Evolutionary conservation across 1,140 invertebrate species (phyloP).

Genomic region (Eubasilissa regina): DNA sequence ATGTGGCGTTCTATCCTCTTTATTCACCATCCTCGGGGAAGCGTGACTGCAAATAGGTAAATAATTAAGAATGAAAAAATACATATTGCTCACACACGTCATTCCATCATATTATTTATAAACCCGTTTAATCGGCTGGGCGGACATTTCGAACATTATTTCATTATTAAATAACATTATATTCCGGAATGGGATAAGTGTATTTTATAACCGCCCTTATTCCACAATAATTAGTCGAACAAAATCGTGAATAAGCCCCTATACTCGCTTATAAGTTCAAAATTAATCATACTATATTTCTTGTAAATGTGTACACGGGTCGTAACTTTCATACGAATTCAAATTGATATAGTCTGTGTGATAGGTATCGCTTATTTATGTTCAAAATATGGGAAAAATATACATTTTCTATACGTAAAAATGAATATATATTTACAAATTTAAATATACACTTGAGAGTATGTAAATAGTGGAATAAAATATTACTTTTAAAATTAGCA

Average conservation of each 20-base stretch:
- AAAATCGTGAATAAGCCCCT: conserved; percentile 55
- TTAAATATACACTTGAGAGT: no score
- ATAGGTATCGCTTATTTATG: no score
- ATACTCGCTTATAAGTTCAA: conserved; percentile 43
- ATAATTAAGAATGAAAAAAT: conserved; percentile 7
- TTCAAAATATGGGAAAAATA: no score
- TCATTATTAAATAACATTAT: conserved; percentile 5
- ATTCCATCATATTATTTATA: neutral
- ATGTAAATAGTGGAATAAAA: no score
- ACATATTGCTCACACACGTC: neutral
- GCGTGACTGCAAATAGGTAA: no score
- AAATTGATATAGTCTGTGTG: neutral
- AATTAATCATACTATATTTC: conserved; percentile 49
- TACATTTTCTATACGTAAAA: no score
- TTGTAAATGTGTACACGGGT: conserved; percentile 16
- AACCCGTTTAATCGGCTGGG: conserved; percentile 10
- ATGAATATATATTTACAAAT: no score
- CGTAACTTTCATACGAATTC: conserved; percentile 16
- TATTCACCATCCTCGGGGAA: no score
- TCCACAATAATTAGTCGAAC: conserved; percentile 50
- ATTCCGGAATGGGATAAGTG: conserved; percentile 11
- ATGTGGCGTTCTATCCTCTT: no score
- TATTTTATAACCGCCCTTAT: conserved; percentile 46
- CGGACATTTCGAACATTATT: neutral
- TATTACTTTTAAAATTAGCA: no score